phyloP scores from a whole-genome alignment of 2,113 vertebrate genomes.

The Electrona antarctica region DNA sequence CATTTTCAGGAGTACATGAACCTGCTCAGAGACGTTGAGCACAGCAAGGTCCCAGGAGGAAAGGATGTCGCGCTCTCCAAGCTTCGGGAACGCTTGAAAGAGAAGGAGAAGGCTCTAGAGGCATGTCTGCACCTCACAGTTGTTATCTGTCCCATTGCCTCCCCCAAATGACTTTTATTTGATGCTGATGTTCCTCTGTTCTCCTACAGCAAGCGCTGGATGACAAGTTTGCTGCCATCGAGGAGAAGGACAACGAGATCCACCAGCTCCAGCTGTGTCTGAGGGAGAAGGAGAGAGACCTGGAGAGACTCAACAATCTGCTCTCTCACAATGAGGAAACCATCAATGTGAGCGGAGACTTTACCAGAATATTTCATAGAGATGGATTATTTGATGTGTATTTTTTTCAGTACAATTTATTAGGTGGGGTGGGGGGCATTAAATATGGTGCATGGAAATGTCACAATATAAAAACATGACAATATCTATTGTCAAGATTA shows the following conservation, averaged over 20 bases:
- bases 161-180: neutral
- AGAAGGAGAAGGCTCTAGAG: conserved; percentile 81
- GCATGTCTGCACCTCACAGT: conserved; percentile 44
- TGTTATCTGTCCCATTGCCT: neutral
- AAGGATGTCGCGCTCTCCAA: conserved; percentile 73
- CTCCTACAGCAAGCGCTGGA: conserved; percentile 75
- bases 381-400: too few relatives aligned
- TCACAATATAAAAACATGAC: too few relatives aligned
- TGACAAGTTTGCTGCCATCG: conserved; percentile 79
- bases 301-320: conserved; percentile 79
- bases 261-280: conserved; percentile 78
- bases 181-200: conserved; percentile 8
- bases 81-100: conserved; percentile 78
- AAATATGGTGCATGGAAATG: too few relatives aligned
- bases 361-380: too few relatives aligned
- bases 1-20: conserved; percentile 79
- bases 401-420: too few relatives aligned
- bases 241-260: conserved; percentile 83
- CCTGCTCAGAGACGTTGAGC: conserved; percentile 75
- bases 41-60: conserved; percentile 71
- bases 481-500: too few relatives aligned
- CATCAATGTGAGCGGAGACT: conserved; percentile 68
- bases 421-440: too few relatives aligned
- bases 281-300: conserved; percentile 79
- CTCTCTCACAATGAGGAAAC: conserved; percentile 79